Conservation (phyloP, 2,113 vertebrate species). For the Clupea harengus region DNA sequence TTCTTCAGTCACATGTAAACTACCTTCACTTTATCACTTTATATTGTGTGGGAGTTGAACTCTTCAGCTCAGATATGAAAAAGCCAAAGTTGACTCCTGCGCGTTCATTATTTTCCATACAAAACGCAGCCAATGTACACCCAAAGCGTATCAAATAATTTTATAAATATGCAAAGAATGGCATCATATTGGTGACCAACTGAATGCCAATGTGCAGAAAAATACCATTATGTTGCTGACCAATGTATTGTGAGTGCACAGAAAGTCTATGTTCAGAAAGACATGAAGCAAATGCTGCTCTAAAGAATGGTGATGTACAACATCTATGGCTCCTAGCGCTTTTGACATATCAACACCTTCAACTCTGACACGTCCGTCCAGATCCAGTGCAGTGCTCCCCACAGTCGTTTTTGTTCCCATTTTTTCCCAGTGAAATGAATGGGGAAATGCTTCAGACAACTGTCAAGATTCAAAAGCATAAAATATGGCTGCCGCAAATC, state of each 20-base stretch:
- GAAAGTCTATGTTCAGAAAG: not conserved
- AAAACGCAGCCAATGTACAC: not conserved
- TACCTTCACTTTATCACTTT: too few relatives aligned
- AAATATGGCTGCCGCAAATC: too few relatives aligned
- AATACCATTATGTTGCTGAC: not conserved
- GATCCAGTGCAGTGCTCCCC: too few relatives aligned
- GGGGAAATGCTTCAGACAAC: too few relatives aligned
- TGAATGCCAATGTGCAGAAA: not conserved
- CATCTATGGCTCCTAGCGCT: too few relatives aligned
- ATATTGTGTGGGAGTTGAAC: too few relatives aligned
- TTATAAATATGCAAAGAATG: not conserved
- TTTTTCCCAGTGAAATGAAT: too few relatives aligned
- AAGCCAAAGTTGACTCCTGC: not conserved
- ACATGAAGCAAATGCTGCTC: not conserved
- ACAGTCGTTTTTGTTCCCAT: too few relatives aligned
- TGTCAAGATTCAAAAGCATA: too few relatives aligned
- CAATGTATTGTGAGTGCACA: not conserved
- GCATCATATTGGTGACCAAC: not conserved
- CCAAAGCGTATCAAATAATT: not conserved
- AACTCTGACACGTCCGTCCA: too few relatives aligned
- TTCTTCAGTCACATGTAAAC: too few relatives aligned
- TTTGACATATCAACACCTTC: too few relatives aligned
- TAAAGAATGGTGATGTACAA: not conserved
- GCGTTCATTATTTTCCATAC: not conserved
- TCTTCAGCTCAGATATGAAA: not conserved